These are phyloP conservation scores for Drosophila mauritiana DNA, from an alignment of 1,140 invertebrate species.

Conservation along the genomic window DNA sequence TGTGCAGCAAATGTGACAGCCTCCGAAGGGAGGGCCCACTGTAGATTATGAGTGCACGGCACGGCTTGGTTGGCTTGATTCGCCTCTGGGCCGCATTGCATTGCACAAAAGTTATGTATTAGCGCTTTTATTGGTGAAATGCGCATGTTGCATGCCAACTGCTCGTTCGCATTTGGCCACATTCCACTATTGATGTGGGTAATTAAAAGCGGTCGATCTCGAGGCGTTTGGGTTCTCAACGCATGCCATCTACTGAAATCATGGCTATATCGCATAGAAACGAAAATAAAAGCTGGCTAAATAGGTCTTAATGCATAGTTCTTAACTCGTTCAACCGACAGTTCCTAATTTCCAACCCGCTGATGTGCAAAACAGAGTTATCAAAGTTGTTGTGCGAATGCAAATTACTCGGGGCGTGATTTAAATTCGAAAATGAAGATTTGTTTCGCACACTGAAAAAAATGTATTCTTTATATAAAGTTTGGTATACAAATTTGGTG, in stretches of 20 bases:
- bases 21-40: conserved; percentile 19
- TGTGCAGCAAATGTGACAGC: conserved; percentile 43
- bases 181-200: conserved; percentile 32
- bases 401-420: conserved; percentile 50
- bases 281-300: conserved; percentile 14
- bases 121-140: conserved; percentile 76
- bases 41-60: conserved; percentile 42
- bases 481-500: too few relatives aligned
- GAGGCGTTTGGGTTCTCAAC: conserved; percentile 15
- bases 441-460: conserved; percentile 15
- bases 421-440: conserved; percentile 67
- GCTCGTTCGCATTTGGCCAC: conserved; percentile 46
- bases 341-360: conserved; percentile 1
- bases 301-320: conserved; percentile 32
- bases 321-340: not conserved
- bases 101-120: conserved; percentile 62
- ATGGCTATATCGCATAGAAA: conserved; percentile 15
- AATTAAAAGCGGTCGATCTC: conserved; percentile 37
- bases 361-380: conserved; percentile 63
- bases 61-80: conserved; percentile 9
- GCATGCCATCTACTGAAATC: conserved; percentile 34
- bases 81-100: conserved; percentile 33
- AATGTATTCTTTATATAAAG: not conserved
- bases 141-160: conserved; percentile 67
- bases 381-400: conserved; percentile 60